Base-by-base conservation (phyloP, 2,113 vertebrate species). In the Clupea harengus region DNA sequence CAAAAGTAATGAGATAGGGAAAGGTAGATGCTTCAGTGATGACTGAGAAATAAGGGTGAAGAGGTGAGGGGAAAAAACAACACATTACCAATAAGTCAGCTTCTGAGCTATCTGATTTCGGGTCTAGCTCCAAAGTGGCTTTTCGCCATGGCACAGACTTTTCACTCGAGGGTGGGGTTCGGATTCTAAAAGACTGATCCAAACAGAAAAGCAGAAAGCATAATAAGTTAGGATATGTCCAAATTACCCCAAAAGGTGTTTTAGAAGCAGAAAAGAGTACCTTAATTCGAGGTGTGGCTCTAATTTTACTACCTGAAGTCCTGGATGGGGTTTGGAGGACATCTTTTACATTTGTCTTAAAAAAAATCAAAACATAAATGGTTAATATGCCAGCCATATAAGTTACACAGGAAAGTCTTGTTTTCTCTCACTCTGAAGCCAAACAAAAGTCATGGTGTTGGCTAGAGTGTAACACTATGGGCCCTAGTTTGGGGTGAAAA, bases 31-130 rank as follows among this genome's bases (percentile, higher is more conserved):
- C 25, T 72, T 72, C 9, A 72, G 25, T 72, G 64, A 39, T 78
- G 28, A 44, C 32, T n/a, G 7, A 32, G 32, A 78, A 6, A 78
- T 78, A 13, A 39, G 39, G 13, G 28, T 15, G 28, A 39, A 78
- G 6, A 22, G 54, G 17, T 60, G 54, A 22, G 4, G 20, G 6
- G 54, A 57, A 83, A 60, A 82, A 85, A 60, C 28, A 32, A 22
- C 50, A 90, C 89, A 91, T 96, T 95, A 99, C 97, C 95, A 97
- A 88, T 39, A 98, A 90, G 92, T 98, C 97, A 22, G 88, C 92
- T 57, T 97, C 97, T 7, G 98, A 99, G 93, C 96, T 97, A 87
- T 99, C 97, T 28, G 97, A 98, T 85, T 95, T 95, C 81, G 92
- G 72, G 85, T 98, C 97, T 88, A 99, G 92, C 13, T 95, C 95